phyloP scores from a whole-genome alignment of 2,888 invertebrate species.

The Synergus gifuensis region DNA sequence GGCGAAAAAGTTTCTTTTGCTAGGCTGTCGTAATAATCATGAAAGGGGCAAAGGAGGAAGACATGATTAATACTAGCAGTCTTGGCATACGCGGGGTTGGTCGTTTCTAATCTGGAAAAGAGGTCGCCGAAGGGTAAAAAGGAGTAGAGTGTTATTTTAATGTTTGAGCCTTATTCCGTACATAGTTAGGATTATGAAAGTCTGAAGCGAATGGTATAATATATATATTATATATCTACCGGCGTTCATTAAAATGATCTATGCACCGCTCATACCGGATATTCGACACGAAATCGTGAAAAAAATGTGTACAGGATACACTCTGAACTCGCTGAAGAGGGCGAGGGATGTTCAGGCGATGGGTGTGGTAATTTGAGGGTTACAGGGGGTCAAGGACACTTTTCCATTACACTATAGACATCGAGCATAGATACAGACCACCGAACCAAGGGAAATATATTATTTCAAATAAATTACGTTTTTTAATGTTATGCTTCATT shows the following conservation, averaged over 20 bases:
- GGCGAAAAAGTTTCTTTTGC: conserved; percentile 44
- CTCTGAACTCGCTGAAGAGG: background rate
- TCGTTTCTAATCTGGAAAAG: conserved; percentile 52
- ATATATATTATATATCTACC: conserved; percentile 24
- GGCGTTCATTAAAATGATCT: conserved; percentile 40
- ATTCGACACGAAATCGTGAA: conserved; percentile 37
- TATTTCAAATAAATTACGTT: background rate
- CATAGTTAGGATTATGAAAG: conserved; percentile 35
- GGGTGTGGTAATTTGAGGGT: conserved; percentile 39
- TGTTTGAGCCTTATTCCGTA: conserved; percentile 33
- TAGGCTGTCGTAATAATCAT: conserved; percentile 52
- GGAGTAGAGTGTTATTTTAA: conserved; percentile 39
- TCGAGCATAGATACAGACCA: background rate
- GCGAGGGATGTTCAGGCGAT: conserved; percentile 28
- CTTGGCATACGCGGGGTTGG: conserved; percentile 23
- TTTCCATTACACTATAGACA: conserved; percentile 8
- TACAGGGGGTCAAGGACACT: conserved; percentile 37
- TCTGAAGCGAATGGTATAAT: conserved; percentile 21
- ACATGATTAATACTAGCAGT: conserved; percentile 35
- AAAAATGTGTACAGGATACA: conserved; percentile 21
- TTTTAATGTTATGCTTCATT: background rate
- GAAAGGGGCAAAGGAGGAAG: conserved; percentile 30
- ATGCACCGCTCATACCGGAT: conserved; percentile 25
- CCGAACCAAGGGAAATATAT: background rate
- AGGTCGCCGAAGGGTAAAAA: conserved; percentile 35